Evolutionary conservation across 2,113 vertebrate species (phyloP).

Genomic region (Aplodontia rufa): DNA sequence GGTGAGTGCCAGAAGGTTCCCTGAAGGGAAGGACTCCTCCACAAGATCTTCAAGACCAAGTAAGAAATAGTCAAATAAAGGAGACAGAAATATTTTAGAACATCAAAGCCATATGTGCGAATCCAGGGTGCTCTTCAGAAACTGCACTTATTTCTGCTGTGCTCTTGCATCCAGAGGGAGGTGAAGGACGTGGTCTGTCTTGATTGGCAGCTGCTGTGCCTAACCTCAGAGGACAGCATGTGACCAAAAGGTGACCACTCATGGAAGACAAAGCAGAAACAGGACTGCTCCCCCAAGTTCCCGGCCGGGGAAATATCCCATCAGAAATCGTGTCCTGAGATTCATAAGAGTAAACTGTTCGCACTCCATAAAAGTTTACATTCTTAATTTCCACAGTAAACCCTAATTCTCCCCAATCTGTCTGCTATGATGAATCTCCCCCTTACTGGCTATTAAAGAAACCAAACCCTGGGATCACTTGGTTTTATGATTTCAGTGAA

Average conservation of each 20-base stretch:
- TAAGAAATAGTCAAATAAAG: constrained; percentile 1
- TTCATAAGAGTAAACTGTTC: neutral
- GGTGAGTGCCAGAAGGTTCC: neutral
- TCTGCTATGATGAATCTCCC: neutral
- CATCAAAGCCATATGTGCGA: neutral
- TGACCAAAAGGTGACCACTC: neutral
- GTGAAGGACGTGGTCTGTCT: neutral
- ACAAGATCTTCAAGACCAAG: neutral
- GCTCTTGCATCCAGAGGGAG: neutral
- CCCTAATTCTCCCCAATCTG: too few species aligned
- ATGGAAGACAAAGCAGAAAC: neutral
- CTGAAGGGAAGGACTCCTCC: neutral
- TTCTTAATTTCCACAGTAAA: neutral
- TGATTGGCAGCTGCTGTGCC: neutral
- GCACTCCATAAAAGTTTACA: neutral
- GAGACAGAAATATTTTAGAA: neutral
- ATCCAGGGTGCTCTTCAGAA: neutral
- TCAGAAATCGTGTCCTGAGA: neutral
- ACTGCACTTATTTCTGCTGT: neutral
- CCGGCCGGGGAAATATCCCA: neutral
- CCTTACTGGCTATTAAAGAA: neutral
- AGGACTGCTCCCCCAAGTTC: neutral
- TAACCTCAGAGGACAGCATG: neutral
- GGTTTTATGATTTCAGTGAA: neutral
- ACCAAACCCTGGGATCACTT: neutral